These are phyloP conservation scores for Brachyptera putata DNA, from an alignment of 2,888 invertebrate genomes.

Conservation along the genomic window DNA sequence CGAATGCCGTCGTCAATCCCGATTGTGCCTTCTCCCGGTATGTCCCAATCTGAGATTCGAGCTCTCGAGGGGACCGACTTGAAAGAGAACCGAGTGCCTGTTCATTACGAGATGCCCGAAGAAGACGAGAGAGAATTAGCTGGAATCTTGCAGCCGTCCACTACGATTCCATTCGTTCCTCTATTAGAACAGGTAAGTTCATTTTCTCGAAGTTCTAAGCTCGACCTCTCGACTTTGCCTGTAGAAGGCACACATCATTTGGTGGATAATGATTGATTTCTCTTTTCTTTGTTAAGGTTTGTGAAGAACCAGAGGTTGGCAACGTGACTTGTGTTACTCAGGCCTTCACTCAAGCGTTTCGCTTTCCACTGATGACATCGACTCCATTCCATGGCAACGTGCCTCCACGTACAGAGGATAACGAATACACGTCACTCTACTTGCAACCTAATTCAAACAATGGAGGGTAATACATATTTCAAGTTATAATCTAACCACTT, in stretches of 20 bases:
- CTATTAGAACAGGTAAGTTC: background rate
- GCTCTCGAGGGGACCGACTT: constrained; percentile 19
- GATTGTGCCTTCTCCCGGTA: constrained; percentile 27
- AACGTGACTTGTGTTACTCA: constrained; percentile 40
- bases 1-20: constrained; percentile 12
- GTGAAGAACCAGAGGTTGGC: background rate
- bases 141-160: constrained; percentile 34
- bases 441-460: too few species aligned
- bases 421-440: too few species aligned
- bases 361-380: constrained; percentile 39
- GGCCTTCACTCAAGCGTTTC: constrained; percentile 43
- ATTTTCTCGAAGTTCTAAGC: background rate
- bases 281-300: too few species aligned
- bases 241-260: too few species aligned
- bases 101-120: background rate
- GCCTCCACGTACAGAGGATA: too few species aligned
- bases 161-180: constrained; percentile 31
- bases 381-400: constrained; percentile 39
- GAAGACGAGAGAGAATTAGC: constrained; percentile 10
- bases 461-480: too few species aligned
- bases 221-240: too few species aligned
- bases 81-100: constrained; percentile 24
- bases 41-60: constrained; percentile 15
- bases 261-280: too few species aligned
- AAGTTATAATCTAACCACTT: too few species aligned